Base-by-base conservation (phyloP, 2,888 invertebrate species). In the Andrena bucephala region DNA sequence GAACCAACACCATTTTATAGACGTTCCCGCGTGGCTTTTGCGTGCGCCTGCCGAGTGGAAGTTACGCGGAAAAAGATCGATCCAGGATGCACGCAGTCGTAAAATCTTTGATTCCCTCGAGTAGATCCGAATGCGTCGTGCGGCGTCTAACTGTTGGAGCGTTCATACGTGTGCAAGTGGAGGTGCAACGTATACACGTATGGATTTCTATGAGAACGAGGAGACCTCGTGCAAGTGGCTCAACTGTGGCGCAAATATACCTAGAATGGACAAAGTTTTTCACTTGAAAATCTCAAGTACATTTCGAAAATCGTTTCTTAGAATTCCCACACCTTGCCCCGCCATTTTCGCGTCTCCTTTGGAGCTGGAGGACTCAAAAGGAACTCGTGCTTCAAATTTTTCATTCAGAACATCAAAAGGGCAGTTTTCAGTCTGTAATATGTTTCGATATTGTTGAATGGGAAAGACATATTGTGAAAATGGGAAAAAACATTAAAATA, bases 101-200 rank as follows among this genome's bases (percentile, higher is more conserved):
- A 83, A 84, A 82, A 85, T 85, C 85, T 77, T 77, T 66, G 83
- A 83, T 85, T 87, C 85, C 84, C 85, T 85, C 80, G 83, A 85
- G 88, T 87, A 89, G 88, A 90, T 90, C 83, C 89, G 77, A 86
- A 87, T 86, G 89, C 86, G 84, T 85, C 86, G 85, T 80, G 83
- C 82, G 80, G 81, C 85, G 73, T 75, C 72, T 83, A 77, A 78
- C 75, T 81, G 73, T 75, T 70, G 65, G 65, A 79, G 33, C 74
- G 70, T 48, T 57, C 72, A 31, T 79, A 57, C 27, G 42, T 36
- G 71, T 13, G 27, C 10, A 42, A 8, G 59, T 13, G n/a, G 20
- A 6, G 24, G n/a, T 62, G 36, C 20, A 13, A 29, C 5, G 57
- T 20, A 48, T n/a, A 10, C 1, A 0, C 29, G 57, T 31, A 20